Conservation (phyloP, 2,888 invertebrate species). For the Tanypteryx hageni region DNA sequence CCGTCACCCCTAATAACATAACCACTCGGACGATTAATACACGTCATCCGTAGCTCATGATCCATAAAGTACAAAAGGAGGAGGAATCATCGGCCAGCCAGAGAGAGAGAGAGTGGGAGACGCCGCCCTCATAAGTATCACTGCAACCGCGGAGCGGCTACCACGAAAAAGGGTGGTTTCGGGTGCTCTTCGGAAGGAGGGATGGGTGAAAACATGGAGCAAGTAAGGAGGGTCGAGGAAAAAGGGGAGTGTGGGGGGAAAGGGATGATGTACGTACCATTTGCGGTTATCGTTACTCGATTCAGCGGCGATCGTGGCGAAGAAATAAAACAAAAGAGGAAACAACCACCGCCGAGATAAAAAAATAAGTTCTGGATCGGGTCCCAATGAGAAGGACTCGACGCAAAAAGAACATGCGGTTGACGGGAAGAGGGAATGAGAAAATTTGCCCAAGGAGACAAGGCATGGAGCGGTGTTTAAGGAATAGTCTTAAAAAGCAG, state of each 20-base stretch:
- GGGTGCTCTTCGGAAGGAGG: neutral
- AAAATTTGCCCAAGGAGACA: slow-evolving; percentile 28
- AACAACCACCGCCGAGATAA: neutral
- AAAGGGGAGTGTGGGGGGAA: neutral
- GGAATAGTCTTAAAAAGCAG: too few relatives aligned
- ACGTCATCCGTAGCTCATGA: slow-evolving; percentile 34
- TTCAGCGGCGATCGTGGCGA: slow-evolving; percentile 1
- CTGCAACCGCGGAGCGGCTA: neutral
- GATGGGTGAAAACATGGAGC: neutral
- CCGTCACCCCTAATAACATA: slow-evolving; percentile 36
- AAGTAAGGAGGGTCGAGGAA: neutral
- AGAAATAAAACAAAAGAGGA: neutral
- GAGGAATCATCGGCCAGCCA: neutral
- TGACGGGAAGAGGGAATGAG: neutral
- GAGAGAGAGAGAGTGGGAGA: neutral
- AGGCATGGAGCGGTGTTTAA: neutral
- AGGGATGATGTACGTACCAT: neutral
- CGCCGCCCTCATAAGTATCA: neutral
- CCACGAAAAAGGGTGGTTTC: neutral
- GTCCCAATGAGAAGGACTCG: neutral
- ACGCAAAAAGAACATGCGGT: neutral
- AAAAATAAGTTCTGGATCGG: neutral
- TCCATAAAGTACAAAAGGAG: slow-evolving; percentile 49
- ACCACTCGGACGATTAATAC: slow-evolving; percentile 34
- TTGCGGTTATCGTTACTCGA: slow-evolving; percentile 19